Base-by-base conservation (phyloP, 2,113 vertebrate genomes). In the Desmodus rotundus region DNA sequence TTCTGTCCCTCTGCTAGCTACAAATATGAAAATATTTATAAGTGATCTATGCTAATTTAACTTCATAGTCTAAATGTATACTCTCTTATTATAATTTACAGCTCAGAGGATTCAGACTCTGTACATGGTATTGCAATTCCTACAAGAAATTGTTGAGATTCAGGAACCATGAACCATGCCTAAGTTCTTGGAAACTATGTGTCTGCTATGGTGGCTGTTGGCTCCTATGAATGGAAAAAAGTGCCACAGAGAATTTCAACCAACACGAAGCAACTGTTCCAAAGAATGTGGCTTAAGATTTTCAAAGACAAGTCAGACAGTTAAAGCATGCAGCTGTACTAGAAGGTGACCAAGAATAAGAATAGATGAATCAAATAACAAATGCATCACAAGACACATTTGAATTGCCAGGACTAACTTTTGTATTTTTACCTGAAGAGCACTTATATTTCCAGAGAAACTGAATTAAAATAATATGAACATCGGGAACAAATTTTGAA, bases 141-240 rank as follows among this genome's bases (percentile, higher is more conserved):
- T 95, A 94, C 70, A 94, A 97, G 96, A 98, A 98, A 98, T 98
- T 98, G 97, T 98, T 98, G 97, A 97, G 95, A 99, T 98, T 98
- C 98, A 98, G 97, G 93, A 98, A 98, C 97, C 94, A 95, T 92
- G 98, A 98, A 97, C 98, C 96, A 93, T 96, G 97, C 91, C 97
- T 90, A 97, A 97, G 97, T 98, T 97, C 97, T 98, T 98, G 98
- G 98, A 98, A 99, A 98, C 97, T 98, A 98, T 98, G 97, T 96
- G 93, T 98, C 97, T 98, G 97, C 96, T 96, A 96, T 94, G 1
- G 72, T 97, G 98, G 95, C 98, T 96, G 92, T 80, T 97, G 97
- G 96, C 96, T 97, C 97, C 96, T 97, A 89, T 88, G 98, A 98
- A 98, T 97, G 98, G 98, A 98, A 98, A 98, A 98, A 98, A 97